A percentile compares a stretch with the other conserved stretches of the same genome.
These are phyloP conservation scores for Numida meleagris DNA, from an alignment of 2,113 vertebrate species.

Conservation along the genomic window DNA sequence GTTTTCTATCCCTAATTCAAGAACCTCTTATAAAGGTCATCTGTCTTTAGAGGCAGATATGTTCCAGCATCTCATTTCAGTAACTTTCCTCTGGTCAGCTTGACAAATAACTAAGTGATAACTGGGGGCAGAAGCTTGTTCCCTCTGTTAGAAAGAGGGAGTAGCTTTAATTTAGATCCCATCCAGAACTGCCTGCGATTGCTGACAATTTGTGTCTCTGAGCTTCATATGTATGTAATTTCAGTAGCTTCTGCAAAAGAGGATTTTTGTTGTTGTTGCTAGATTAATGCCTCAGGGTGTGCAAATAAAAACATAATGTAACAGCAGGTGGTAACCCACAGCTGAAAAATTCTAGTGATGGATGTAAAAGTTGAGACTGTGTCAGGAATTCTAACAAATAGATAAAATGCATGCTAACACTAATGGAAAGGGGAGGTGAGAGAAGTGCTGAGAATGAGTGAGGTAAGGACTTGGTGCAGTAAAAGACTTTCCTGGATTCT, in stretches of 20 bases:
- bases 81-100: background rate
- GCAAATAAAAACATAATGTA: fast-evolving
- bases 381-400: background rate
- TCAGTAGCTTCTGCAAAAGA: background rate
- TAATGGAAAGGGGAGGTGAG: background rate
- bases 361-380: background rate
- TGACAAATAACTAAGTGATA: background rate
- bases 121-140: background rate
- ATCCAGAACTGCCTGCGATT: background rate
- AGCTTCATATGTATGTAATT: background rate
- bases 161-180: background rate
- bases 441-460: background rate
- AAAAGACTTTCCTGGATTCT: background rate
- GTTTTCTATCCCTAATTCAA: background rate
- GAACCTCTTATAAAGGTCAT: background rate
- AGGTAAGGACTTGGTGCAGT: background rate
- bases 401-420: background rate
- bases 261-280: background rate
- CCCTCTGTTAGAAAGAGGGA: background rate
- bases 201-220: background rate
- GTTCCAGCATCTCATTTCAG: background rate
- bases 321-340: background rate
- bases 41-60: background rate
- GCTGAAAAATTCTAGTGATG: background rate
- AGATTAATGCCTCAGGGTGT: background rate